These are phyloP conservation scores for Bubo scandiacus DNA, from an alignment of 2,113 vertebrate species.

Conservation along the genomic window DNA sequence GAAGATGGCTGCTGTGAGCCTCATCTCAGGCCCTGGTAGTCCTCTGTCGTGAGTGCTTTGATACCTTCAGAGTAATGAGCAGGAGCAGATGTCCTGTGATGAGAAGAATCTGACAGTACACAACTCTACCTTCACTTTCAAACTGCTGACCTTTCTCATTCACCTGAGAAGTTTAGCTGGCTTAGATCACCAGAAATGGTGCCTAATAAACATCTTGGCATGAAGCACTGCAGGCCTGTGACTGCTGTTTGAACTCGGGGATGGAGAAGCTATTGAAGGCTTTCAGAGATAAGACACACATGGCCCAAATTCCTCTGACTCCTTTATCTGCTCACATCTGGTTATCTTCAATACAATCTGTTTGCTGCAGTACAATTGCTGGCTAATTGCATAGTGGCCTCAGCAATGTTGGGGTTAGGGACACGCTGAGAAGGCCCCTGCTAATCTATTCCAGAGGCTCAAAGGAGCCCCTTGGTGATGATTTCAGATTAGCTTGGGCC, in stretches of 20 bases:
- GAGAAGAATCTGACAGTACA: not conserved
- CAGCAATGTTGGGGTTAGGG: not conserved
- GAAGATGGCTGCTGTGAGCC: not conserved
- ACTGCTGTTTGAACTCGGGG: not conserved
- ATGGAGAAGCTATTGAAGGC: not conserved
- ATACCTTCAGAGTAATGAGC: not conserved
- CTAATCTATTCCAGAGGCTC: not conserved
- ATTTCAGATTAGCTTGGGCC: not conserved
- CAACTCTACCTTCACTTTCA: not conserved
- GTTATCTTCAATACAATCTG: not conserved
- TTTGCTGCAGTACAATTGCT: not conserved
- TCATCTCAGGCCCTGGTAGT: not conserved
- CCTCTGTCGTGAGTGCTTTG: not conserved
- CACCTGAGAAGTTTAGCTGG: not conserved
- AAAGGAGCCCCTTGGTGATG: not conserved
- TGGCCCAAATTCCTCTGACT: not conserved
- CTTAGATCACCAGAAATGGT: not conserved
- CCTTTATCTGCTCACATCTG: constrained; percentile 48
- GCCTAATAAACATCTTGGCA: constrained; percentile 9
- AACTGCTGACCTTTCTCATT: not conserved
- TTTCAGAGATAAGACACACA: not conserved
- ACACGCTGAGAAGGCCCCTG: not conserved
- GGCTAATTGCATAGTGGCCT: not conserved
- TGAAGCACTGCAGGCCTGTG: not conserved
- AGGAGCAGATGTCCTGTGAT: not conserved